Evolutionary conservation across 2,113 vertebrate genomes (phyloP).

Genomic region (Muntiacus muntjak): DNA sequence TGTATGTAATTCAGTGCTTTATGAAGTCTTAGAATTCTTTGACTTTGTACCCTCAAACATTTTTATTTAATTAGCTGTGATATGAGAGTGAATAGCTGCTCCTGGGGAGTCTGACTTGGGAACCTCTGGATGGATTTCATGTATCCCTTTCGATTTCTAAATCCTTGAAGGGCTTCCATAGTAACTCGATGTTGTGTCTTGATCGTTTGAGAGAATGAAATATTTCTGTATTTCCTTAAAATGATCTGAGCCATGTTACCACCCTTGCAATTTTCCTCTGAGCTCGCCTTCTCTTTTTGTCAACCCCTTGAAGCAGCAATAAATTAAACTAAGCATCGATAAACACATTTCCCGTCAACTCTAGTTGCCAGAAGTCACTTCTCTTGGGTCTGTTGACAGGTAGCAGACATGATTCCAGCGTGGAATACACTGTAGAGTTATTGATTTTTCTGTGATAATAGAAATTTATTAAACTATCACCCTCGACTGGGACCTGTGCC

Average conservation of each 20-base stretch:
- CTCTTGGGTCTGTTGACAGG: conserved; percentile 51
- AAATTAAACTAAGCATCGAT: conserved; percentile 64
- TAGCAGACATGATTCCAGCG: conserved; percentile 54
- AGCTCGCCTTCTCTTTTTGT: conserved; percentile 16
- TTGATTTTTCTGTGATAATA: conserved; percentile 68
- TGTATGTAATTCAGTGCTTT: neutral
- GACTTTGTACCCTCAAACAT: neutral
- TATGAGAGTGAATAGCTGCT: neutral
- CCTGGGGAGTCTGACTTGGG: neutral
- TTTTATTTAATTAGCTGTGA: conserved; percentile 28
- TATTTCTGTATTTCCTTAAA: conserved; percentile 39
- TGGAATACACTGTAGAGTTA: conserved; percentile 32
- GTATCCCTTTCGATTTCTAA: conserved; percentile 37
- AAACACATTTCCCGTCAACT: conserved; percentile 65
- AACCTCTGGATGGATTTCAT: conserved; percentile 26
- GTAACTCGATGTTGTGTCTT: conserved; percentile 31
- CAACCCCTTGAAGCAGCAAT: conserved; percentile 50
- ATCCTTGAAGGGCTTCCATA: neutral
- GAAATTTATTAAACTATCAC: conserved; percentile 59
- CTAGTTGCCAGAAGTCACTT: conserved; percentile 57
- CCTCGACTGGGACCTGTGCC: neutral
- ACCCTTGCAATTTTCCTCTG: conserved; percentile 34
- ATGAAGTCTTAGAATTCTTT: neutral
- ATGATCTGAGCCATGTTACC: conserved; percentile 16
- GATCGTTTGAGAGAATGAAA: conserved; percentile 7